A percentile compares a stretch with the other conserved stretches of the same genome.
Conservation (phyloP, 1,140 invertebrate genomes). For the Drosophila lacertosa region DNA sequence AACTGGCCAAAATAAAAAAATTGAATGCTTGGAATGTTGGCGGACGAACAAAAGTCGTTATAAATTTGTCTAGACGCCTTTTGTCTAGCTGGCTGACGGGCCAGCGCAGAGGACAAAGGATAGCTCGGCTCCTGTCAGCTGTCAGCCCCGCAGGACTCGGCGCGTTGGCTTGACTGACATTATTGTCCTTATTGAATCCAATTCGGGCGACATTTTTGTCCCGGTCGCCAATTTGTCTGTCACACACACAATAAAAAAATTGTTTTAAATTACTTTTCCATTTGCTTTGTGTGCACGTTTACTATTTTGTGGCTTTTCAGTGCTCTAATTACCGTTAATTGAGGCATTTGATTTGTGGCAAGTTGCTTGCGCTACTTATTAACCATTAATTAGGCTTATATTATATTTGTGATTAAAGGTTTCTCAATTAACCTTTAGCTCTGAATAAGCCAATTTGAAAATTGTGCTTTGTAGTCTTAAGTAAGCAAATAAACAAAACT, state of each 20-base stretch:
- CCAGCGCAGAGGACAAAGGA: constrained; percentile 1
- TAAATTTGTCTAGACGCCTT: constrained; percentile 76
- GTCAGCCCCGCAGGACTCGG: constrained; percentile 4
- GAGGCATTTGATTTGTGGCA: too few species aligned
- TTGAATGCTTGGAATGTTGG: constrained; percentile 54
- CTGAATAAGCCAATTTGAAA: too few species aligned
- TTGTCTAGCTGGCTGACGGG: constrained; percentile 65
- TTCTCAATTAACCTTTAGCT: too few species aligned
- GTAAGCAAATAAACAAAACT: too few species aligned
- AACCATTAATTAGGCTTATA: background rate
- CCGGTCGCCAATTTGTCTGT: constrained; percentile 49
- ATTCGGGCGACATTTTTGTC: constrained; percentile 31
- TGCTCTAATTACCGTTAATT: background rate
- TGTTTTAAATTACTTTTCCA: constrained; percentile 67
- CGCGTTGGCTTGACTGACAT: constrained; percentile 40
- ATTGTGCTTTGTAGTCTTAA: too few species aligned
- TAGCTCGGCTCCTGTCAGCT: background rate
- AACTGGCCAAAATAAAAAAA: constrained; percentile 46
- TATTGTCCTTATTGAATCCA: constrained; percentile 47
- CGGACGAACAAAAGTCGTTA: constrained; percentile 55
- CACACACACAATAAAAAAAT: constrained; percentile 72
- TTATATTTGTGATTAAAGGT: background rate
- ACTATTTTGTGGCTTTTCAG: background rate
- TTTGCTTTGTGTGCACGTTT: constrained; percentile 17
- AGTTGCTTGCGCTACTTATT: too few species aligned